These are phyloP conservation scores for Aricia artaxerxes DNA, from an alignment of 2,888 invertebrate species.

Conservation along the genomic window DNA sequence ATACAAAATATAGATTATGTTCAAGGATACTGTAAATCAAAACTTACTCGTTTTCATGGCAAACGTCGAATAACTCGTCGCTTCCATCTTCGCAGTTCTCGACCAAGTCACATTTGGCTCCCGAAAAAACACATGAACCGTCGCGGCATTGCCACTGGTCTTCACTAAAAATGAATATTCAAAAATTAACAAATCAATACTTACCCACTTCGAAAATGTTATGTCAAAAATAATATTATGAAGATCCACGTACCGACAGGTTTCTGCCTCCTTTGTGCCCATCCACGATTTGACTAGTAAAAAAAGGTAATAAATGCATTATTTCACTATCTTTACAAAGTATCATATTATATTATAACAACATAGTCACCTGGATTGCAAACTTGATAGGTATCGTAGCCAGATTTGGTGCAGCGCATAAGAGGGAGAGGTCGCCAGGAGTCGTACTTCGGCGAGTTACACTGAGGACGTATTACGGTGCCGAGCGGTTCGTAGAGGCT, in stretches of 20 bases:
- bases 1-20: neutral
- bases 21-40: neutral
- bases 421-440: conserved; percentile 7
- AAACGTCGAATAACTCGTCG: conserved; percentile 5
- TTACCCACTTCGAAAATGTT: neutral
- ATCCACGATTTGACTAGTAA: neutral
- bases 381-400: neutral
- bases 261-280: neutral
- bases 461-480: conserved; percentile 5
- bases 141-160: conserved; percentile 26
- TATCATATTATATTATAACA: neutral
- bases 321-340: neutral
- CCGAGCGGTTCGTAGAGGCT: conserved; percentile 15
- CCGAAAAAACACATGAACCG: conserved; percentile 14
- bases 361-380: neutral
- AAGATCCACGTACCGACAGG: neutral
- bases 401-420: neutral
- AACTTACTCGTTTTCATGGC: conserved; percentile 20
- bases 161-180: conserved; percentile 7
- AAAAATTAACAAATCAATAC: neutral
- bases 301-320: neutral
- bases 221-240: neutral
- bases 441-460: neutral
- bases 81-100: conserved; percentile 25
- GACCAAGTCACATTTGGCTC: neutral